phyloP scores from a whole-genome alignment of 2,113 vertebrate genomes.

The Turnix velox region DNA sequence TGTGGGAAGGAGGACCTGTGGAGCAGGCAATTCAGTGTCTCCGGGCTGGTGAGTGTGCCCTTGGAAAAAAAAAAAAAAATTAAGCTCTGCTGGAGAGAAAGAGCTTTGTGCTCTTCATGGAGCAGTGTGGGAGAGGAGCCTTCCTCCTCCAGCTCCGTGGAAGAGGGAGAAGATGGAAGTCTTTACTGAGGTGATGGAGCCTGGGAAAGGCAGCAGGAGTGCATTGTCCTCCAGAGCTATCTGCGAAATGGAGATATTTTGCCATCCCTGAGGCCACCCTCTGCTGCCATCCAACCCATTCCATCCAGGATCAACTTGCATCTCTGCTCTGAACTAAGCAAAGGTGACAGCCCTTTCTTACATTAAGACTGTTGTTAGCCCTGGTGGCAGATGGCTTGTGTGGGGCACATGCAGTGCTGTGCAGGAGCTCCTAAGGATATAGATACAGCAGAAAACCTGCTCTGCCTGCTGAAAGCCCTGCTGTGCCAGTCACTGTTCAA shows the following conservation, averaged over 20 bases:
- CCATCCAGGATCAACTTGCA: neutral
- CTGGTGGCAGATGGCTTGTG: neutral
- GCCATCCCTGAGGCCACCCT: neutral
- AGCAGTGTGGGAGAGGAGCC: neutral
- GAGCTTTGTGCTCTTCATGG: neutral
- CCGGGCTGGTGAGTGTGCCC: neutral
- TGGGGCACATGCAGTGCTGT: accelerated
- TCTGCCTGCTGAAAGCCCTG: neutral
- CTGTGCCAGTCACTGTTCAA: accelerated
- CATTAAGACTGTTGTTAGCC: neutral
- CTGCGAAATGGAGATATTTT: neutral
- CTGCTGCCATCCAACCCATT: neutral
- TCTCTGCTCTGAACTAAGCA: neutral
- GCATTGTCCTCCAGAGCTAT: neutral
- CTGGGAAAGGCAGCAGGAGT: neutral
- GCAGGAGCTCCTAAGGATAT: neutral
- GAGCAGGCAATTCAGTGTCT: neutral
- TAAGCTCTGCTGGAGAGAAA: neutral
- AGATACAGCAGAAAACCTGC: neutral
- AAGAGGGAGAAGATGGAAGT: neutral
- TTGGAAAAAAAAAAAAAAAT: neutral
- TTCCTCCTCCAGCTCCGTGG: neutral
- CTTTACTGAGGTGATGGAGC: neutral
- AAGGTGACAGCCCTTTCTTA: neutral
- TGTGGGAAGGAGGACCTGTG: neutral